Evolutionary conservation across 2,888 invertebrate species (phyloP), one percentile per base, ranked within the genome.

Genomic region (Polymixis lichenea): DNA sequence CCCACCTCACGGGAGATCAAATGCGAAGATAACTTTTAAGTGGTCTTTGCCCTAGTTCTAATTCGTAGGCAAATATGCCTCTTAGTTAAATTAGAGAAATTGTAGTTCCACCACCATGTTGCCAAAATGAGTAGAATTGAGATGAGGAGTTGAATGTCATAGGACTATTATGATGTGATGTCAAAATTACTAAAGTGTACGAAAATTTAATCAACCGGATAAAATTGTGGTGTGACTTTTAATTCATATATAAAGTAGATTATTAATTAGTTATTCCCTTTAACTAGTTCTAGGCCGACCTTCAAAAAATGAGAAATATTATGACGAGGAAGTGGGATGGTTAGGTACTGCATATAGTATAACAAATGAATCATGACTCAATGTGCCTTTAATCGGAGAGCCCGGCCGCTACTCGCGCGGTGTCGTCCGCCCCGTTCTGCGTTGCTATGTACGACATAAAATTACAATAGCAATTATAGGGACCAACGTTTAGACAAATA

Each of bases 401-500:
- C 93, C 94, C 93, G 91, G 92, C 93, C 92, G 93, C 92, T 86
- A 87, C 82, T 89, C 94, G 94, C 95, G 95, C 95, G 94, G 94
- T 94, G 95, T 93, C 94, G 86, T 87, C 87, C 83, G 91, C 91
- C 92, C 92, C 91, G 82, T 89, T 89, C 88, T 89, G 86, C 89
- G 89, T 90, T 89, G 89, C 90, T 89, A 90, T 89, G 90, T 88
- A 92, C 90, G 89, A 93, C 92, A 93, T 89, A 86, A 89, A 90
- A 91, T 92, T 94, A 94, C 95, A 95, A 96, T 96, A 96, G 95
- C 94, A 95, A 96, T 94, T 93, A 94, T 95, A 95, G 96, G 96
- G 96, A 96, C 96, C 96, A 96, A 96, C 92, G 94, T 96, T 96
- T 96, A 96, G 95, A 96, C 92, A 95, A 96, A 95, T 96, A 96